Percentiles rank a stretch among this genome's conserved stretches.
Conservation (phyloP, 2,113 vertebrate genomes). For the Grammomys surdaster region DNA sequence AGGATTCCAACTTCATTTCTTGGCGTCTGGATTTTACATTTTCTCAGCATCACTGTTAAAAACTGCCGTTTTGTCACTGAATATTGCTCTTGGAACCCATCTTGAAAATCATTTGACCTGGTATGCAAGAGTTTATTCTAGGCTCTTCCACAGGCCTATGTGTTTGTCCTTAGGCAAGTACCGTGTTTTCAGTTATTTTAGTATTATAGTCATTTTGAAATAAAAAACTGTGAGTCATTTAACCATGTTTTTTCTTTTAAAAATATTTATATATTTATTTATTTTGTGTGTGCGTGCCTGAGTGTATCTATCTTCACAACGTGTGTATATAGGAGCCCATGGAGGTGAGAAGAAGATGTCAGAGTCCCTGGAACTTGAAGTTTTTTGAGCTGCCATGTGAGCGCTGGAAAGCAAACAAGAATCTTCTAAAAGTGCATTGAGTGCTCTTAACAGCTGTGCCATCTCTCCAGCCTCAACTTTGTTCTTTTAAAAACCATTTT, state of each 20-base stretch:
- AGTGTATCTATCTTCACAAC: neutral
- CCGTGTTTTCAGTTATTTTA: neutral
- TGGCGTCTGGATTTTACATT: neutral
- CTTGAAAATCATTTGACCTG: neutral
- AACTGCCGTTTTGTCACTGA: neutral
- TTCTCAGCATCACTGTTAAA: neutral
- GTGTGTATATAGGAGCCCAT: neutral
- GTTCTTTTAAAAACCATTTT: neutral
- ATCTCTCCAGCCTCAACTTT: neutral
- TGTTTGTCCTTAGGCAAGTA: neutral
- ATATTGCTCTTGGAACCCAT: no score
- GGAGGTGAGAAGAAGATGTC: neutral
- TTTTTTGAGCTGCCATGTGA: neutral
- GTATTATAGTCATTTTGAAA: neutral
- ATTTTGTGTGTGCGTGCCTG: neutral
- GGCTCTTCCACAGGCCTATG: neutral
- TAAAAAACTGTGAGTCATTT: neutral
- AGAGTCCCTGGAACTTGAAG: neutral
- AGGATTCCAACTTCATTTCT: neutral
- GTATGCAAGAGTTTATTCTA: neutral
- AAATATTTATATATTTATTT: neutral
- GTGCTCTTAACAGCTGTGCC: neutral
- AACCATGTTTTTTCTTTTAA: neutral
- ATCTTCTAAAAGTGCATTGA: neutral
- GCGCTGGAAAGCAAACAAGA: neutral